Base-by-base conservation (phyloP, 2,888 invertebrate genomes). In the Chirona hameri region DNA sequence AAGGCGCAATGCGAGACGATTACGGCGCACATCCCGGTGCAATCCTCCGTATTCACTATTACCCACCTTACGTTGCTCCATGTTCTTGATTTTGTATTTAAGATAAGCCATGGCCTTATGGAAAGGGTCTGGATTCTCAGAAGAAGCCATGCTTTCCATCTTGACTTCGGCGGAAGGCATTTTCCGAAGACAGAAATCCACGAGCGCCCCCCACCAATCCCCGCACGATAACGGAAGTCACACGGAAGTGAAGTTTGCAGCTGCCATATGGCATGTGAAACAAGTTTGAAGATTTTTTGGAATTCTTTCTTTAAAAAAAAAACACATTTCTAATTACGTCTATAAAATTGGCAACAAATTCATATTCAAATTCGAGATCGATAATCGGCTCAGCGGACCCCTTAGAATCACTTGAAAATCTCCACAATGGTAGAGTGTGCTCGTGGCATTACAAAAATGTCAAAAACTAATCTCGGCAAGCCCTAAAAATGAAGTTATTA, bases 81-180 rank as follows among this genome's bases (percentile, higher is more conserved):
- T 76, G 12, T 76, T 76, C 46, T 76, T 76, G 27, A 76, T 76
- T n/a, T 76, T 76, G 46, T 46, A 76, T 24, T 76, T 76, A 1
- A 76, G 46, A 76, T 76, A 76, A 39, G 76, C 46, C 10, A 76
- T 46, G 10, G 76, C 76, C 46, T 76, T 76, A 10, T 76, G 76
- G 12, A 76, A 76, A 4, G 76, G 76, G 39, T 76, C 76, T 1
- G 18, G 39, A 24, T 9, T 46, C 46, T 76, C 76, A 7, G 9
- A 21, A 27, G 72, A 31, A 4, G 76, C 39, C 76, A 76, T 76
- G 15, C 5, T 46, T 14, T 76, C 76, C 24, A 46, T 39, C 76
- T 76, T 76, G 0, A 21, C 24, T 24, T 76, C 76, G 21, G 46
- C 76, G 18, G 76, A 76, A 76, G 76, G 76, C 76, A 76, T 76